Base-by-base conservation (phyloP, 2,113 vertebrate species). In the Lepus timidus region DNA sequence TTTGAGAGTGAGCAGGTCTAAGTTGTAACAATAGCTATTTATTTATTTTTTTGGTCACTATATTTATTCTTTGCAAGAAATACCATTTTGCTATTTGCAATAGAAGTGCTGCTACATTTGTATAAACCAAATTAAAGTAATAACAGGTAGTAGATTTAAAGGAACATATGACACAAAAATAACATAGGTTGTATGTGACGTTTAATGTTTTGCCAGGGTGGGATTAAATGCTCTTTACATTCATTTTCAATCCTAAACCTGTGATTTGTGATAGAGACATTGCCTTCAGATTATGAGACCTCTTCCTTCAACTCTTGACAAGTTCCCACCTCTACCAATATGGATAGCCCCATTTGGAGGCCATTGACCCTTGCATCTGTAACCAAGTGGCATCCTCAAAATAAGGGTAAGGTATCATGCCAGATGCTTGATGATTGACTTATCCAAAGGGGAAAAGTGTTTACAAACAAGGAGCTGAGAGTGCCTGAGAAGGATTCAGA, bases 61-160 rank as follows among this genome's bases (percentile, higher is more conserved):
- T 78, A 87, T 84, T 95, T 93, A 83, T 84, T 96, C 78, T 85
- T 83, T 78, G 9, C 12, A 93, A 83, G 81, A 95, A 82, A 27
- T 85, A 52, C 0, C 68, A 29, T 58, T 87, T 90, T 86, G 86
- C 44, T 67, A 6, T 65, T 76, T 89, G 80, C 20, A 58, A 64
- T 58, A 12, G 68, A 44, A 76, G 44, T 71, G 22, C 29, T 85
- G 39, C 23, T 25, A 52, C 31, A 83, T 65, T 95, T 78, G 55
- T 92, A 74, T 61, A 16, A 90, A 88, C 39, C 22, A 58, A 65
- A 70, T 85, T 76, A 88, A 90, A 90, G 39, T 52, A 82, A n/a
- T 65, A 86, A 49, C 79, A 64, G 33, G 33, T 25, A 85, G 17
- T n/a, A 82, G 36, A 76, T 74, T 86, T 85, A 93, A 94, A 94